Evolutionary conservation across 1,140 invertebrate species (phyloP).

Genomic region (Tyrophagus putrescentiae): DNA sequence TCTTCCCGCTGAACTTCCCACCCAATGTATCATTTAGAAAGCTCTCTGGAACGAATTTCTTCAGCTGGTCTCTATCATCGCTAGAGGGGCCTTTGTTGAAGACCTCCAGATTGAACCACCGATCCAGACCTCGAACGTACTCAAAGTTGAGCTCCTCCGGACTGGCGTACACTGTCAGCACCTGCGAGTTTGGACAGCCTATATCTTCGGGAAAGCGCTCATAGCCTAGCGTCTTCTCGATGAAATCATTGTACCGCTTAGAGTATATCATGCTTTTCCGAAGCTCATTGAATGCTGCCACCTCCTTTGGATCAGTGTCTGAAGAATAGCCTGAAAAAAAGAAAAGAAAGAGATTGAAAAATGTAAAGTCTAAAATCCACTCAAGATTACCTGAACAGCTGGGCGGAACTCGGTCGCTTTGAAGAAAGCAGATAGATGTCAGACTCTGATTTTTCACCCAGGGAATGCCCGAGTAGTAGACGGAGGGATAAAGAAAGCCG

Average conservation of each 20-base stretch:
- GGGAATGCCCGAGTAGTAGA: too few species aligned
- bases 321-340: neutral
- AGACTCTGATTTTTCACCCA: neutral
- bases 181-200: neutral
- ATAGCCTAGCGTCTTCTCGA: neutral
- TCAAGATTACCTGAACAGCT: too few species aligned
- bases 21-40: neutral
- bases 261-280: neutral
- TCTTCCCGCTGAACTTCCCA: slow-evolving; percentile 16
- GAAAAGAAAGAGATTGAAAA: neutral
- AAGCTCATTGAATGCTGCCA: neutral
- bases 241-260: neutral
- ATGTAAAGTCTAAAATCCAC: too few species aligned
- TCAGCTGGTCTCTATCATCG: neutral
- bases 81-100: neutral
- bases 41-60: neutral
- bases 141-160: neutral
- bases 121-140: neutral
- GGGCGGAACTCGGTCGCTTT: too few species aligned
- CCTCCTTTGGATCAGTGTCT: neutral
- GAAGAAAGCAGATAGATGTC: too few species aligned
- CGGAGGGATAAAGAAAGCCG: neutral
- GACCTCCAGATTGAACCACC: neutral
- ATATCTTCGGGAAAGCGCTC: neutral
- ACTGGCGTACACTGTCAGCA: neutral